These are phyloP conservation scores for Peromyscus maniculatus DNA, from an alignment of 2,113 vertebrate genomes.

Conservation along the genomic window DNA sequence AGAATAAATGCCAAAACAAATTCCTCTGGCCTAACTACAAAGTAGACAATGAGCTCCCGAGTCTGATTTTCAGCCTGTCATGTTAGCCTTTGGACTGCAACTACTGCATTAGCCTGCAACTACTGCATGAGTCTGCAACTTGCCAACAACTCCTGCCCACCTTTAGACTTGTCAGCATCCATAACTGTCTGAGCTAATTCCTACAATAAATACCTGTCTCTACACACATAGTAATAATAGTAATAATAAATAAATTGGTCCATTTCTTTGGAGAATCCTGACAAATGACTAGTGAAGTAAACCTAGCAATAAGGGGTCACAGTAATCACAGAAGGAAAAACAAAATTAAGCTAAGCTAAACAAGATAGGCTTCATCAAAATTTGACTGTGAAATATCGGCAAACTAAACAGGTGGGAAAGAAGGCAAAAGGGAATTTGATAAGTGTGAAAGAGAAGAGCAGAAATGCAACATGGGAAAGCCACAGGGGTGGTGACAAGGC, in stretches of 20 bases:
- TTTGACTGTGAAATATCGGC: conserved; percentile 43
- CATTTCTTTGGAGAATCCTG: neutral
- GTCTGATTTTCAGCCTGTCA: neutral
- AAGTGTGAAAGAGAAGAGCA: conserved; percentile 28
- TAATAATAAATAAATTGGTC: neutral
- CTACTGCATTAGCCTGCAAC: neutral
- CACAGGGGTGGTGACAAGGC: conserved; percentile 30
- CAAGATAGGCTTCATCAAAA: neutral
- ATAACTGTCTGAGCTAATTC: neutral
- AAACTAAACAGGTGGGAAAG: neutral
- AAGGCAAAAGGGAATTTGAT: conserved; percentile 40
- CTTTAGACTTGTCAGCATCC: neutral
- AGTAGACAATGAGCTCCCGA: neutral
- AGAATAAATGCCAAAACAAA: conserved; percentile 57
- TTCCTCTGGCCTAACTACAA: conserved; percentile 5
- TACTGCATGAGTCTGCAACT: neutral
- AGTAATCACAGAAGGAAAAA: neutral
- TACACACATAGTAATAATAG: neutral
- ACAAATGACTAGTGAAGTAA: conserved; percentile 51
- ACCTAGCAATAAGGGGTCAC: conserved; percentile 48
- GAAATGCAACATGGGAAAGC: conserved; percentile 29
- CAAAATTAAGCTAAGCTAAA: conserved; percentile 15
- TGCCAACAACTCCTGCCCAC: neutral
- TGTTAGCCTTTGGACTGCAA: neutral
- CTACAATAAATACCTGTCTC: neutral